Evolutionary conservation across 2,797 vertebrate genomes (phyloP).

Genomic region (Xiphophorus birchmanni): DNA sequence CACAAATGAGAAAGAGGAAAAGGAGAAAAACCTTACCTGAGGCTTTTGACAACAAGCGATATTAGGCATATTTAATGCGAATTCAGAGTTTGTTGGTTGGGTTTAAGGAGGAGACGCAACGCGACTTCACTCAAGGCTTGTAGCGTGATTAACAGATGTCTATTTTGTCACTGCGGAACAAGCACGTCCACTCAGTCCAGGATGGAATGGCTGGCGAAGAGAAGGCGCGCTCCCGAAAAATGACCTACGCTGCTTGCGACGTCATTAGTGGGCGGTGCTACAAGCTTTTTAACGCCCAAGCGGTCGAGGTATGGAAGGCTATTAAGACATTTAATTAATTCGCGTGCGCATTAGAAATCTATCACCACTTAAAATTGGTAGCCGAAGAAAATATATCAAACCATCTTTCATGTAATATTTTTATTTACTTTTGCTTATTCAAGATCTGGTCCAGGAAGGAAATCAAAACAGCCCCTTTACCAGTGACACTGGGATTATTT

Average conservation of each 20-base stretch:
- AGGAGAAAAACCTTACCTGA: conserved; percentile 74
- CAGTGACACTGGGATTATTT: not conserved
- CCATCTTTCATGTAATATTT: not conserved
- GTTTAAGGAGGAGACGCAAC: conserved; percentile 53
- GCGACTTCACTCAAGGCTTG: conserved; percentile 49
- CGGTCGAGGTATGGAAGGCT: not conserved
- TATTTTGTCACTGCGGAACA: not conserved
- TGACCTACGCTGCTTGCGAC: conserved; percentile 37
- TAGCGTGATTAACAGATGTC: not conserved
- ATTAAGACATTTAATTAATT: not conserved
- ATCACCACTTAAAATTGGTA: not conserved
- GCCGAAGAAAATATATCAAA: not conserved
- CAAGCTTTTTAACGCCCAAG: not conserved
- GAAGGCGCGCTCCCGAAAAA: conserved; percentile 60
- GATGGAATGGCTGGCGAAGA: not conserved
- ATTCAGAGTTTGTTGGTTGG: conserved; percentile 74
- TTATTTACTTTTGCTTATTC: not conserved
- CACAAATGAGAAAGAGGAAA: not conserved
- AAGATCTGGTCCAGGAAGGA: not conserved
- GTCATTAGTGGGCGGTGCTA: conserved; percentile 22
- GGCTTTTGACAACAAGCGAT: conserved; percentile 79
- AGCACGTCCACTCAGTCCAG: conserved; percentile 15
- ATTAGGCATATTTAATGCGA: conserved; percentile 85
- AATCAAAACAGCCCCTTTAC: not conserved
- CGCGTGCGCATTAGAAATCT: not conserved